Base-by-base conservation (phyloP, 2,113 vertebrate species). In the Leptosomus discolor region DNA sequence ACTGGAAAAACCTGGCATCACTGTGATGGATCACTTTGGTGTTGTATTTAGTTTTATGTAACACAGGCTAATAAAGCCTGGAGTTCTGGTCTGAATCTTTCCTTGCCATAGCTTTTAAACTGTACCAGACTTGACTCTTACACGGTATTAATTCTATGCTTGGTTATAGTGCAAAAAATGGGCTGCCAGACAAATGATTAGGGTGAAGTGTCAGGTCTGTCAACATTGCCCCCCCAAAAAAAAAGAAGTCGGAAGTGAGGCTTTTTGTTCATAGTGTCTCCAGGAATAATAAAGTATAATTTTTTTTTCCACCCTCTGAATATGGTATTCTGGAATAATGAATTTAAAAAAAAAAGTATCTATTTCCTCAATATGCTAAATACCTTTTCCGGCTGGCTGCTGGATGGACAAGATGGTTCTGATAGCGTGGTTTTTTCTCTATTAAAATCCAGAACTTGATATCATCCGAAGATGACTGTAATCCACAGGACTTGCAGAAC, bases 141-240 rank as follows among this genome's bases (percentile, higher is more conserved):
- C n/a, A n/a, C 2, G 4, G 13, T 82, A 29, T 63, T 60, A 69
- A 64, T 54, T 58, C 27, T 60, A 26, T 68, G 23, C 26, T 71
- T 68, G 11, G 22, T 88, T 85, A 37, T 16, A 43, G 32, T 64
- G 65, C 57, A 85, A 61, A 78, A 95, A 50, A 20, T 50, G 41
- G 81, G 16, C 34, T 78, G 39, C 21, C 48, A 73, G 63, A 36
- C 11, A 70, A 45, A 50, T 82, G 29, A 48, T 36, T 60, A 75
- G 21, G 8, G 51, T 84, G 50, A 81, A 34, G 9, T n/a, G 4
- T 90, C 41, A 57, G 36, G 43, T 22, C 32, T 54, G 5, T 89
- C 57, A 30, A 29, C 19, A 9, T 29, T 7, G 16, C 29, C 8
- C 8, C 23, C 5, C 11, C 0, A 2, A n/a, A n/a, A n/a, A n/a